phyloP scores from a whole-genome alignment of 2,113 vertebrate genomes.

The Laticauda laticaudata region DNA sequence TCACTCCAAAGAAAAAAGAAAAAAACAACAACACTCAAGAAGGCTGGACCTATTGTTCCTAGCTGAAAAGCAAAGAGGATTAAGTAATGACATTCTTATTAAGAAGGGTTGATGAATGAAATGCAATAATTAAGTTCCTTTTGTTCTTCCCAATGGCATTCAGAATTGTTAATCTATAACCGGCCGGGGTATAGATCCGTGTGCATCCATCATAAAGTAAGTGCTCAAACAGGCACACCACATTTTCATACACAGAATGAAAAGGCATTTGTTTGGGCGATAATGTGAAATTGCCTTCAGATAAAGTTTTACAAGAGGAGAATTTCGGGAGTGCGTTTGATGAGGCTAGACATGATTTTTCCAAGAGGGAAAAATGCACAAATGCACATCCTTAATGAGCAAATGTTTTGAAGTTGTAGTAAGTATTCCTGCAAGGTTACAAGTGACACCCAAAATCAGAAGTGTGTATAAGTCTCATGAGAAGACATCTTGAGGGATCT shows the following conservation, averaged over 20 bases:
- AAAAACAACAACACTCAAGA: constrained; percentile 26
- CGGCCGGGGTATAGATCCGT: constrained; percentile 66
- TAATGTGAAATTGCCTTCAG: background rate
- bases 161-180: constrained; percentile 66
- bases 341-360: background rate
- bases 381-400: no score
- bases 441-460: background rate
- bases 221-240: constrained; percentile 16
- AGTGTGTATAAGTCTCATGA: background rate
- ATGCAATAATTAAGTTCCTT: constrained; percentile 69
- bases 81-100: constrained; percentile 70
- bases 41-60: constrained; percentile 61
- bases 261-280: background rate
- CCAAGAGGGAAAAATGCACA: background rate
- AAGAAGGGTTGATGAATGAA: constrained; percentile 73
- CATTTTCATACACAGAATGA: constrained; percentile 20
- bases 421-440: background rate
- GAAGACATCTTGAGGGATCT: no score
- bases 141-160: constrained; percentile 68
- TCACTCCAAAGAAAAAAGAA: constrained; percentile 26
- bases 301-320: constrained; percentile 4
- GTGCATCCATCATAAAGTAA: constrained; percentile 66
- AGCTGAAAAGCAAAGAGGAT: constrained; percentile 44
- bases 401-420: no score
- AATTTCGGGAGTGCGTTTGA: background rate